Percentiles rank a stretch among this genome's conserved stretches.
Conservation (phyloP, 2,888 invertebrate species). For the Cactoblastis cactorum region DNA sequence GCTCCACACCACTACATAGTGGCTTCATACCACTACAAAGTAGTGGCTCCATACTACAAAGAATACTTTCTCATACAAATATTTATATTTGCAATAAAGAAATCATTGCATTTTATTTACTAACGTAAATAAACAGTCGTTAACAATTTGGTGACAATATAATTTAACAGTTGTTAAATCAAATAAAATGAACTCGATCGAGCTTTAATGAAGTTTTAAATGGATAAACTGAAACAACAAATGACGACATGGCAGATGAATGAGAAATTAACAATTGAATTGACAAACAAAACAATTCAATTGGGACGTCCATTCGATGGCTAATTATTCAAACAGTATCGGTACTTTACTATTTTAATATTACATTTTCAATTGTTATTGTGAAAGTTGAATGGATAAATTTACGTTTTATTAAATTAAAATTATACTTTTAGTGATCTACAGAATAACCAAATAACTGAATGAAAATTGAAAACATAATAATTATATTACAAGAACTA, state of each 20-base stretch:
- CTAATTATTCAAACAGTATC: slow-evolving; percentile 57
- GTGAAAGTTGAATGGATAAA: neutral
- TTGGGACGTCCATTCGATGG: slow-evolving; percentile 41
- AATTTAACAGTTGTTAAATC: slow-evolving; percentile 24
- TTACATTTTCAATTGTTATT: slow-evolving; percentile 48
- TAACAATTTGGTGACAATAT: slow-evolving; percentile 17
- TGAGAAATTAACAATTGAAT: slow-evolving; percentile 59
- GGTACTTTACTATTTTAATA: slow-evolving; percentile 51
- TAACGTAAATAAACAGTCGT: slow-evolving; percentile 14
- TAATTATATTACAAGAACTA: too few relatives aligned
- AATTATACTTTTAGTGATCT: too few relatives aligned
- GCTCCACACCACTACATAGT: too few relatives aligned
- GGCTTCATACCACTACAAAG: too few relatives aligned
- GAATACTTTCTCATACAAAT: too few relatives aligned
- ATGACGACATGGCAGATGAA: slow-evolving; percentile 41
- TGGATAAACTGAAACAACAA: slow-evolving; percentile 39
- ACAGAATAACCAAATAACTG: too few relatives aligned
- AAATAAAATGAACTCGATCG: slow-evolving; percentile 36
- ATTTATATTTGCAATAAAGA: neutral
- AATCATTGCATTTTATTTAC: neutral
- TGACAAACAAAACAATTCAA: slow-evolving; percentile 56
- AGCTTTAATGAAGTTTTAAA: slow-evolving; percentile 36
- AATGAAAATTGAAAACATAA: too few relatives aligned
- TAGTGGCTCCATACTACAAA: too few relatives aligned
- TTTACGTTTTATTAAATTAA: too few relatives aligned